Evolutionary conservation across 2,888 invertebrate species (phyloP).

Genomic region (Odontocolon sp.): DNA sequence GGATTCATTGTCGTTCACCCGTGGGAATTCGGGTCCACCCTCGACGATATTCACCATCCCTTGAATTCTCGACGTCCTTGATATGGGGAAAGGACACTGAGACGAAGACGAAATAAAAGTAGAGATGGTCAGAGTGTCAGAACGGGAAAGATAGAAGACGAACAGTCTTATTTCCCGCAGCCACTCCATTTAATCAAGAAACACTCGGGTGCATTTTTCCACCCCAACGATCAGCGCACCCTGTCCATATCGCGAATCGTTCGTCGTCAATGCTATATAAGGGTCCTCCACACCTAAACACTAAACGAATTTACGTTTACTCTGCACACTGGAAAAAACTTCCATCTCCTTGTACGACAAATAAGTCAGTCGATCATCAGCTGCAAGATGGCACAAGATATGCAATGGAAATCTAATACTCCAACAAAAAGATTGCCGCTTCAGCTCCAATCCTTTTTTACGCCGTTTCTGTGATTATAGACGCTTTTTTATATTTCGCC

Average conservation of each 20-base stretch:
- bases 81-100: not conserved
- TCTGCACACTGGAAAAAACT: not conserved
- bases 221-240: slow-evolving; percentile 29
- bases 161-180: slow-evolving; percentile 46
- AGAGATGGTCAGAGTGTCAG: not conserved
- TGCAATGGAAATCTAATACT: too few species aligned
- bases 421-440: too few species aligned
- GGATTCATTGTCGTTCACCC: not conserved
- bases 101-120: not conserved
- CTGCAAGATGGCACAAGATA: too few species aligned
- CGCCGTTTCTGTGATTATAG: too few species aligned
- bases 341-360: not conserved
- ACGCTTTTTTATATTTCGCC: too few species aligned
- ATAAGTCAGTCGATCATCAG: not conserved
- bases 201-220: slow-evolving; percentile 37
- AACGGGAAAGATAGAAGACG: slow-evolving; percentile 17
- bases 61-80: not conserved
- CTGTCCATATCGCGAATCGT: slow-evolving; percentile 23
- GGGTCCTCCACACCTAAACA: not conserved
- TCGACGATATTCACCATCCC: not conserved
- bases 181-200: slow-evolving; percentile 48
- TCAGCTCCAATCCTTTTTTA: too few species aligned
- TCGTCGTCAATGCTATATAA: too few species aligned
- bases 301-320: not conserved
- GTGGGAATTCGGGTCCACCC: not conserved